Evolutionary conservation across 2,113 vertebrate genomes (phyloP), one percentile per base, ranked within the genome.

Genomic region (Pelusios castaneus): DNA sequence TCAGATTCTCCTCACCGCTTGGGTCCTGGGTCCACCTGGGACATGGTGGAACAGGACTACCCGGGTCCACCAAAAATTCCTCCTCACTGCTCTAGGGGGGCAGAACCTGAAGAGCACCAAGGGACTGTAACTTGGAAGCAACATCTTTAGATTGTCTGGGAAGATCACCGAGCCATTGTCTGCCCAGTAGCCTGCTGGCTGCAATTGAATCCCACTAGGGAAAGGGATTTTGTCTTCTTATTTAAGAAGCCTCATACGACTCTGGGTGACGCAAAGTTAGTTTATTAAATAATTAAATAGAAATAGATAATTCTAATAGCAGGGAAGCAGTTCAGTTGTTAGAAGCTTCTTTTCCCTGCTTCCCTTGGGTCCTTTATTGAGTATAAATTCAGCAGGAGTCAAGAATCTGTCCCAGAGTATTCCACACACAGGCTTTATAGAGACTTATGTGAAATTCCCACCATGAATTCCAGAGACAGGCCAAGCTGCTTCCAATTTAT

Each of bases 401-500:
- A 86, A 24, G 38, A 82, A 58, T 54, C 2, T 76, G 8, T 55
- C 81, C n/a, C 38, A 1, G 3, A 73, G 0, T n/a, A 0, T 51
- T 91, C 95, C 67, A 1, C 8, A 82, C 58, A 10, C 0, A 0
- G 2, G 5, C 73, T 80, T 84, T 78, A 2, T 12, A 89, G 41
- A 90, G 0, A 0, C 63, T 0, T 77, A 19, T 80, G 56, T 43
- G 3, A 93, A 88, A 89, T 31, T 0, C 0, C 89, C 4, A 43
- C n/a, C 8, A 54, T 75, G 29, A 54, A 79, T 34, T 12, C 41
- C 22, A 41, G 17, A 88, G 4, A 0, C 29, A 78, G 19, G 45
- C 1, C n/a, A 54, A 83, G 2, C 0, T 79, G 4, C 0, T n/a
- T 75, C 19, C 0, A 0, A 29, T 3, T 14, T 41, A 47, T 87